Percentiles rank a stretch among this genome's conserved stretches.
Evolutionary conservation across 2,797 vertebrate genomes (phyloP).

Genomic region (Anas acuta): DNA sequence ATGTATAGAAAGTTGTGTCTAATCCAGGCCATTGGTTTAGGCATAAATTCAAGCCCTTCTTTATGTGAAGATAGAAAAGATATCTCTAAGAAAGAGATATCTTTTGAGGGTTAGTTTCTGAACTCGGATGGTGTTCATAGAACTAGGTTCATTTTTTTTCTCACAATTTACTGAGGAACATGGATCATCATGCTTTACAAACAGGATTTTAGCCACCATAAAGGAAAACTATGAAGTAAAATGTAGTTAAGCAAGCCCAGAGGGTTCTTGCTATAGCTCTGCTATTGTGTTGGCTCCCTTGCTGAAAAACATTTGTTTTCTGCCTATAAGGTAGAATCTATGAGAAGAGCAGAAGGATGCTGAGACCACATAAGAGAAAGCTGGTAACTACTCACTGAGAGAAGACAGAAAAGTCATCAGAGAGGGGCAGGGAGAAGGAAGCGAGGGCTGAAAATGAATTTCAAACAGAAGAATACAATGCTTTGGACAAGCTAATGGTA

Average conservation of each 20-base stretch:
- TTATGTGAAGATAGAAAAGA: not conserved
- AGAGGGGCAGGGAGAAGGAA: not conserved
- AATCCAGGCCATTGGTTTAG: not conserved
- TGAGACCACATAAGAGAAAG: not conserved
- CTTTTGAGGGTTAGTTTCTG: not conserved
- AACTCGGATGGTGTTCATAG: not conserved
- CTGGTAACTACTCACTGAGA: not conserved
- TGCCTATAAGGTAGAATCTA: not conserved
- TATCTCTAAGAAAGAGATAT: rapidly evolving
- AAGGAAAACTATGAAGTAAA: not conserved
- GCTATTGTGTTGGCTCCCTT: not conserved
- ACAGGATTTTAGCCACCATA: not conserved
- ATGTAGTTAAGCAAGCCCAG: not conserved
- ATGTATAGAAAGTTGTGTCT: not conserved
- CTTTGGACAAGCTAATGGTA: not conserved
- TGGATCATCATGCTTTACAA: not conserved
- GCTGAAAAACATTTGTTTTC: not conserved
- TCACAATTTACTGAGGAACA: constrained; percentile 12
- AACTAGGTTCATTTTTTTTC: not conserved
- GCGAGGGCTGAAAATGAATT: not conserved
- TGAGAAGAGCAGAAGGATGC: not conserved
- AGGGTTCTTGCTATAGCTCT: not conserved
- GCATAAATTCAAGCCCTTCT: not conserved
- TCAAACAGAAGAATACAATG: not conserved
- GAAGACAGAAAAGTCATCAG: not conserved